These are phyloP conservation scores for Caenorhabditis latens DNA, from an alignment of 1,140 invertebrate species.

Conservation along the genomic window DNA sequence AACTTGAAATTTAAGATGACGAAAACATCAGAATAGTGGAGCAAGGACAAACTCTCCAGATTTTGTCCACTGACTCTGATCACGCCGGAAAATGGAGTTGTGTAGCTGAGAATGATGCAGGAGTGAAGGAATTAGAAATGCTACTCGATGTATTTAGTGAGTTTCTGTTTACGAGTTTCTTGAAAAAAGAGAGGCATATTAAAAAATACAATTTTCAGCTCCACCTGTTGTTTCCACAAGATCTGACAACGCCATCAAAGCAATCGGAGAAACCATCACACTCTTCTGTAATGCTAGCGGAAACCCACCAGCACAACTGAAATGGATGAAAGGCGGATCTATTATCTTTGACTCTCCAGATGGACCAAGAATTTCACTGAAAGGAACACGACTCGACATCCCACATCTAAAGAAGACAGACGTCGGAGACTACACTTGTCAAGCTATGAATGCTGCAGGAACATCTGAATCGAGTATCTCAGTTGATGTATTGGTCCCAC, in stretches of 20 bases:
- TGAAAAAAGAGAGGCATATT: neutral
- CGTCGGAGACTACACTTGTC: conserved; percentile 72
- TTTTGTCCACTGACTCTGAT: conserved; percentile 59
- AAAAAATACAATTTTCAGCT: conserved; percentile 52
- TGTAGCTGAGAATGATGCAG: conserved; percentile 75
- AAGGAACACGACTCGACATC: conserved; percentile 72
- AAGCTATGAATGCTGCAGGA: conserved; percentile 73
- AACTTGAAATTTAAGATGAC: neutral
- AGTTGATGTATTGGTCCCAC: conserved; percentile 75
- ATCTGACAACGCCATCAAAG: conserved; percentile 63
- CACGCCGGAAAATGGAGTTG: conserved; percentile 75
- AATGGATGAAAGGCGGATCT: conserved; percentile 66
- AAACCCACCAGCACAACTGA: conserved; percentile 68
- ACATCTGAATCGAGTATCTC: conserved; percentile 66
- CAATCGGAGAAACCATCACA: conserved; percentile 69
- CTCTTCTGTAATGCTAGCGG: conserved; percentile 73
- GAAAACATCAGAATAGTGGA: conserved; percentile 70
- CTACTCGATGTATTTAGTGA: conserved; percentile 72
- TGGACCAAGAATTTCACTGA: conserved; percentile 66
- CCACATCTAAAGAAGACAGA: conserved; percentile 67
- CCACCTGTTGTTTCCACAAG: conserved; percentile 45
- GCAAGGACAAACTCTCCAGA: conserved; percentile 72
- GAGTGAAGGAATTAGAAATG: conserved; percentile 68
- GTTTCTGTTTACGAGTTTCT: neutral
- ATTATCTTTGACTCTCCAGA: conserved; percentile 70